These are phyloP conservation scores for Dendrocopos noguchii DNA, from an alignment of 2,113 vertebrate species.

Conservation along the genomic window DNA sequence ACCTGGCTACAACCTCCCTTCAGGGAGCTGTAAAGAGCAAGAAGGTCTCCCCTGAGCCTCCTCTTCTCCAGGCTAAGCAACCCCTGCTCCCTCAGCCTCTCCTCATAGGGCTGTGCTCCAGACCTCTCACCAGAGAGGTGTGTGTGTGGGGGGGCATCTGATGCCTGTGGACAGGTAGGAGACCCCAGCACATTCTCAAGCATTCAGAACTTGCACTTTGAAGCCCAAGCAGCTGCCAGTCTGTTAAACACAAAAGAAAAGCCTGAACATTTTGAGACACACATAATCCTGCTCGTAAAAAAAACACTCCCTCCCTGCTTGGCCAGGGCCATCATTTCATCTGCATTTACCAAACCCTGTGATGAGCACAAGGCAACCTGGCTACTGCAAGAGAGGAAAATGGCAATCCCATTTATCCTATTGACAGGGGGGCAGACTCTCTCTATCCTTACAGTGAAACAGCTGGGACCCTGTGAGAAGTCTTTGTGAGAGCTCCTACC, in stretches of 20 bases:
- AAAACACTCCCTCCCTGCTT: background rate
- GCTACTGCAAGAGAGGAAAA: slow-evolving; percentile 43
- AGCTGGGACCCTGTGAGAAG: slow-evolving; percentile 30
- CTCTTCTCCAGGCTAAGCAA: too few relatives aligned
- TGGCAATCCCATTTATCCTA: slow-evolving; percentile 51
- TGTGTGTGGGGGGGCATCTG: background rate
- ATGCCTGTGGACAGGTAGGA: background rate
- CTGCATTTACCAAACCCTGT: slow-evolving; percentile 50
- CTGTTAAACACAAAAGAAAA: background rate
- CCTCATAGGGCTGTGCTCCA: too few relatives aligned
- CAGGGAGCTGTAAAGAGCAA: too few relatives aligned
- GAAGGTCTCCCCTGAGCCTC: too few relatives aligned
- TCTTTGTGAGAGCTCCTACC: background rate
- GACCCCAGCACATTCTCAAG: background rate
- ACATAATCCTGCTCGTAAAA: slow-evolving; percentile 13
- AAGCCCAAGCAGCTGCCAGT: background rate
- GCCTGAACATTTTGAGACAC: slow-evolving; percentile 19
- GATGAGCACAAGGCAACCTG: slow-evolving; percentile 50
- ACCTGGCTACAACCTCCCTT: too few relatives aligned
- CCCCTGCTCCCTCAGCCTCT: too few relatives aligned
- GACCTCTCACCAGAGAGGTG: too few relatives aligned
- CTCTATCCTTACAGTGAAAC: slow-evolving; percentile 38
- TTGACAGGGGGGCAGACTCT: slow-evolving; percentile 40
- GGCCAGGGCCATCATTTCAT: slow-evolving; percentile 46
- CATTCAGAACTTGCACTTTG: background rate